Base-by-base conservation (phyloP, 2,888 invertebrate species). In the Osedax fenrisi region DNA sequence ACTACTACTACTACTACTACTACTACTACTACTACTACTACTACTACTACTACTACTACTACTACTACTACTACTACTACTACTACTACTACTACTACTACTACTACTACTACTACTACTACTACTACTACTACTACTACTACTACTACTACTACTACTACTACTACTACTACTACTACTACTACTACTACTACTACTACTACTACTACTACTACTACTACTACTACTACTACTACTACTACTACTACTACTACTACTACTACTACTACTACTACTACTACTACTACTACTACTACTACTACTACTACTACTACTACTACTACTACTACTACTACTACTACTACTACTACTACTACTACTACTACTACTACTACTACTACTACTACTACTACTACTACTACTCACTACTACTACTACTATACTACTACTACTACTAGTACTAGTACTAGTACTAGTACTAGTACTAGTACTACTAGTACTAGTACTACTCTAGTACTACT, bases 281-380 rank as follows among this genome's bases (percentile, higher is more conserved):
- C 61, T 3, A 3, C 13, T 13, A 10, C 61, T 13, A 61, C 13
- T 13, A 10, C 61, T 56, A 56, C 56, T 56, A 56, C n/a, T n/a
- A n/a, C n/a, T n/a, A n/a, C n/a, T n/a, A n/a, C n/a, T n/a, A n/a
- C n/a, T n/a, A n/a, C n/a, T n/a, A n/a, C n/a, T n/a, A n/a, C n/a
- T n/a, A n/a, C n/a, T n/a, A n/a, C n/a, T n/a, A n/a, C n/a, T n/a
- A n/a, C n/a, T n/a, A n/a, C n/a, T n/a, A n/a, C n/a, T n/a, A n/a
- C 61, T 61, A 61, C 61, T 61, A 61, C 61, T 61, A 61, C 61
- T 61, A 61, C 61, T 61, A 61, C 61, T 5, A 61, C 61, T 61
- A 61, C 61, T 5, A 61, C 61, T 61, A 61, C 5, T 61, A 61
- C 61, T 5, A 61, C 61, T 5, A 3, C 61, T 61, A 61, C 61